Conservation (phyloP, 2,888 invertebrate genomes). For the Eudasyphora cyanicolor region DNA sequence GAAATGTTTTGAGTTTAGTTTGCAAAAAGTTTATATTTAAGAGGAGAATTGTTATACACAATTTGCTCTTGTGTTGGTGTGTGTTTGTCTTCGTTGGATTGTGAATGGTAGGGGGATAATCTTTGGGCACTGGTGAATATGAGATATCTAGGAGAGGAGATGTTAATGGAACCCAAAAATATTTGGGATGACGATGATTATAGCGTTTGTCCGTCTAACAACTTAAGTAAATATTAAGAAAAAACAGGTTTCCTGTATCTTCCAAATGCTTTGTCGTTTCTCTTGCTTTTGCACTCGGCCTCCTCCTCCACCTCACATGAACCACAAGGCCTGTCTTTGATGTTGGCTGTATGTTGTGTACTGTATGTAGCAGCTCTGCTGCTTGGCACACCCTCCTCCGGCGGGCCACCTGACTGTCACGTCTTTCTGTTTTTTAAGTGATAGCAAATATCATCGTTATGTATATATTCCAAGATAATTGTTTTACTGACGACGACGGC, state of each 20-base stretch:
- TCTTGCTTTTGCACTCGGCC: slow-evolving; percentile 5
- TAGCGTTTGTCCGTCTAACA: slow-evolving; percentile 44
- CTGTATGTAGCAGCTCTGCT: background rate
- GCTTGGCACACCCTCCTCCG: slow-evolving; percentile 46
- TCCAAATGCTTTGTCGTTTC: slow-evolving; percentile 42
- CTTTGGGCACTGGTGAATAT: background rate
- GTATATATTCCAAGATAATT: slow-evolving; percentile 35
- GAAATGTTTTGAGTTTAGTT: slow-evolving; percentile 5
- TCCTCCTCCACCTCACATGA: background rate
- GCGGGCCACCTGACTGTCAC: slow-evolving; percentile 40
- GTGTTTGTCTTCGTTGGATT: background rate
- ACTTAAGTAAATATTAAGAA: slow-evolving; percentile 41
- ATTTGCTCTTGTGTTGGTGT: background rate
- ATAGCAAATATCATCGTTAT: slow-evolving; percentile 34
- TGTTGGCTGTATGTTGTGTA: background rate
- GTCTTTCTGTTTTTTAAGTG: slow-evolving; percentile 21
- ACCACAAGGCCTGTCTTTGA: too few relatives aligned
- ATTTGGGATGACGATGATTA: background rate
- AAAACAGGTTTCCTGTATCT: slow-evolving; percentile 61
- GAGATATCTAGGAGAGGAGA: too few relatives aligned
- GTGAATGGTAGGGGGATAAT: background rate
- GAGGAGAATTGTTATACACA: slow-evolving; percentile 17
- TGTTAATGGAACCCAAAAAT: too few relatives aligned
- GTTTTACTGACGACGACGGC: slow-evolving; percentile 29
- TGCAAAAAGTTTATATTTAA: slow-evolving; percentile 23